These are phyloP conservation scores for Trogon surrucura DNA, from an alignment of 2,113 vertebrate species.

Conservation along the genomic window DNA sequence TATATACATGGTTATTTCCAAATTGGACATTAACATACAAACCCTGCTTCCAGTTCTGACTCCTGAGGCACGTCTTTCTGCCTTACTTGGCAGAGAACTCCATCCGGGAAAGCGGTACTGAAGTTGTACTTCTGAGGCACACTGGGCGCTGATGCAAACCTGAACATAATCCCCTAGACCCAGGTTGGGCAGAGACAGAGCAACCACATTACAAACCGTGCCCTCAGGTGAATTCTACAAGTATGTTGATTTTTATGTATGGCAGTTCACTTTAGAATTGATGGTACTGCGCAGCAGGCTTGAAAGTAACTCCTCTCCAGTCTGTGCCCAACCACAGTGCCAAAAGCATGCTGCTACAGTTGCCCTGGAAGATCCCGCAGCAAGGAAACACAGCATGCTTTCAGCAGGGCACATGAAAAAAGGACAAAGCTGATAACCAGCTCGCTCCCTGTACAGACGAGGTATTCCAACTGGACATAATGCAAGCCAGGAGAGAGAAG, in stretches of 20 bases:
- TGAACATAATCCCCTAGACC: not conserved
- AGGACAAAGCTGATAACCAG: not conserved
- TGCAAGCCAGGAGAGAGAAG: not conserved
- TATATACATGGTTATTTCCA: not conserved
- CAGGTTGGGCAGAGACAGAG: not conserved
- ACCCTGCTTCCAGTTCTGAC: not conserved
- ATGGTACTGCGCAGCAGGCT: not conserved
- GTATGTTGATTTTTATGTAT: not conserved
- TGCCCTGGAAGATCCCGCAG: not conserved
- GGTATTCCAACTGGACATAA: not conserved
- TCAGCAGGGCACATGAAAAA: not conserved
- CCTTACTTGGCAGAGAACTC: not conserved
- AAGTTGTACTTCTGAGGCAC: not conserved
- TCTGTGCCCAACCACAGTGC: no score
- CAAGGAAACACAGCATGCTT: not conserved
- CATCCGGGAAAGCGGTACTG: not conserved
- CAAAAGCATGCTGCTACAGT: fast-evolving
- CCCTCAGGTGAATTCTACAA: not conserved
- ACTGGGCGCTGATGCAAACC: not conserved
- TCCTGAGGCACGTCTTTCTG: not conserved
- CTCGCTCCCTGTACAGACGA: not conserved
- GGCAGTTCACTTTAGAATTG: not conserved
- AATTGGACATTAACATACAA: not conserved
- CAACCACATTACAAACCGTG: not conserved
- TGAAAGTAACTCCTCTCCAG: not conserved